Percentiles rank a stretch among this genome's conserved stretches.
Evolutionary conservation across 1,140 invertebrate species (phyloP).

Genomic region (Aradophagus sp.): DNA sequence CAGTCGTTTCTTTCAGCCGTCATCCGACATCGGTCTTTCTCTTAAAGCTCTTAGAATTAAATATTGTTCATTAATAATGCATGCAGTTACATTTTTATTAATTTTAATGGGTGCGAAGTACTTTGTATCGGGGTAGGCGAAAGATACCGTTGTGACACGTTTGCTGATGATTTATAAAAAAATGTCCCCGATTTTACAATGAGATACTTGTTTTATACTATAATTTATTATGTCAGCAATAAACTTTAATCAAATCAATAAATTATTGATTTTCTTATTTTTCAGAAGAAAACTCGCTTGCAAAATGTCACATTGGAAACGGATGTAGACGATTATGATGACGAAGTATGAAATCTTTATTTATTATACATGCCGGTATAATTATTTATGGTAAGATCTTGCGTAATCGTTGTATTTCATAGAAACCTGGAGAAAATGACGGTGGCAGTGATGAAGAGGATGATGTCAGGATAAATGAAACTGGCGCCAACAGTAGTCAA

Average conservation of each 20-base stretch:
- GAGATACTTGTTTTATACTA: too few relatives aligned
- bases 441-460: constrained; percentile 25
- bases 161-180: too few relatives aligned
- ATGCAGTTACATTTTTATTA: too few relatives aligned
- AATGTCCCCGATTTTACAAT: too few relatives aligned
- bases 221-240: too few relatives aligned
- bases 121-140: neutral
- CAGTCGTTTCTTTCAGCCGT: too few relatives aligned
- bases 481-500: constrained; percentile 4
- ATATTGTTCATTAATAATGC: too few relatives aligned
- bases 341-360: constrained; percentile 23
- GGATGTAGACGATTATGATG: constrained; percentile 43
- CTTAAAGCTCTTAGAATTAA: too few relatives aligned
- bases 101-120: constrained; percentile 3
- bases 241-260: too few relatives aligned
- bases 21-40: too few relatives aligned
- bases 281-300: constrained; percentile 34
- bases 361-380: neutral
- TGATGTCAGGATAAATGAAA: constrained; percentile 19
- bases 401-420: constrained; percentile 3
- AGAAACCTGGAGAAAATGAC: constrained; percentile 37
- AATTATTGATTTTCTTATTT: constrained; percentile 7
- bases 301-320: constrained; percentile 25
- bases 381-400: neutral
- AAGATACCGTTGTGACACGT: neutral